Conservation (phyloP, 2,113 vertebrate species). For the Hypocryptadius cinnamomeus region DNA sequence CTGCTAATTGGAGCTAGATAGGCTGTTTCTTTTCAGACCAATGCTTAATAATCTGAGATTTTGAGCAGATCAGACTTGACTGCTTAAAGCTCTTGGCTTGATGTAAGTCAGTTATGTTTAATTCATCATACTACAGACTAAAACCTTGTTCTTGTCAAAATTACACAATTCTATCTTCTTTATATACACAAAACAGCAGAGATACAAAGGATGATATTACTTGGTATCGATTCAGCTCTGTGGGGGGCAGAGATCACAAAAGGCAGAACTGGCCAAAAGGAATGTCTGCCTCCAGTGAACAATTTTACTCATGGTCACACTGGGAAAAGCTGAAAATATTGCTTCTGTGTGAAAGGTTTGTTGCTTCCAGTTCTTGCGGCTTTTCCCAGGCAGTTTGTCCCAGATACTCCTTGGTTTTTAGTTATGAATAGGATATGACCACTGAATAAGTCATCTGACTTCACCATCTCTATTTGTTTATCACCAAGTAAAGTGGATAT, state of each 20-base stretch:
- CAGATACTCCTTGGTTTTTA: neutral
- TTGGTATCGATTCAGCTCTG: constrained; percentile 63
- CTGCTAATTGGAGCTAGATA: constrained; percentile 3
- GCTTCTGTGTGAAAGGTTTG: constrained; percentile 56
- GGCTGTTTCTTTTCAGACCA: neutral
- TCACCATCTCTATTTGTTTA: neutral
- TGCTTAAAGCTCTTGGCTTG: constrained; percentile 53
- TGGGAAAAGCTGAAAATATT: constrained; percentile 67
- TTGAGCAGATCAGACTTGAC: constrained; percentile 21
- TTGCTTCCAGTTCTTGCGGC: constrained; percentile 26
- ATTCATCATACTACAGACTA: constrained; percentile 63
- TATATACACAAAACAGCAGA: constrained; percentile 65
- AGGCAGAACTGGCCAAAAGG: constrained; percentile 65
- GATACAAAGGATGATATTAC: constrained; percentile 65
- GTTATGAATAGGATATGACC: neutral
- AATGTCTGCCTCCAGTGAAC: constrained; percentile 68
- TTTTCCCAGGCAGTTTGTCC: constrained; percentile 40
- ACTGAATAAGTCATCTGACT: neutral
- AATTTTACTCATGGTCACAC: constrained; percentile 65
- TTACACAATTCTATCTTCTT: constrained; percentile 67
- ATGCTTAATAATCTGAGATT: constrained; percentile 53
- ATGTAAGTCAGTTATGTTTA: constrained; percentile 66
- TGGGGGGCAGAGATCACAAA: constrained; percentile 67
- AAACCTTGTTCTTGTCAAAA: constrained; percentile 68
- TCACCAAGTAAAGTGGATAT: neutral